Percentiles rank a stretch among this genome's conserved stretches.
Evolutionary conservation across 2,113 vertebrate species (phyloP).

Genomic region (Notarius quadriscutis): DNA sequence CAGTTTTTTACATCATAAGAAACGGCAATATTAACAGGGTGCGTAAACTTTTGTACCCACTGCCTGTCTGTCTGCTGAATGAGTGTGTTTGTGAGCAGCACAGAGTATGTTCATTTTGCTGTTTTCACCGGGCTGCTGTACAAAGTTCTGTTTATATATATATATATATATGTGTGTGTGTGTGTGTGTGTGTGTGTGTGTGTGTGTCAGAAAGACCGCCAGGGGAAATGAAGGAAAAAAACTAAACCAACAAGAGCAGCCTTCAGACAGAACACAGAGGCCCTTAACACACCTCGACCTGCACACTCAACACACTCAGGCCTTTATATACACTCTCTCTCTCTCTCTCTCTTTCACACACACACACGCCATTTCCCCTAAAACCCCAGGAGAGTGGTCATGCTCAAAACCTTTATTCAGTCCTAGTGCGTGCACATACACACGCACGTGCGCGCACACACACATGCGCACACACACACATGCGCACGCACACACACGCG

Average conservation of each 20-base stretch:
- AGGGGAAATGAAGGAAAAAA: constrained; percentile 68
- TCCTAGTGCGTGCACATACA: neutral
- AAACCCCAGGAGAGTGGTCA: constrained; percentile 38
- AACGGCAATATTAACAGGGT: neutral
- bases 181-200: neutral
- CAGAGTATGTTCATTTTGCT: neutral
- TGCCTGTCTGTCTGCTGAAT: neutral
- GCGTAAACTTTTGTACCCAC: neutral
- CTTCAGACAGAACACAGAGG: constrained; percentile 68
- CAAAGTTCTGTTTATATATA: constrained; percentile 46
- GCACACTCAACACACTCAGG: constrained; percentile 55
- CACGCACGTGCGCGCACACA: constrained; percentile 32
- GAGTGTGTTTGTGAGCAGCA: constrained; percentile 10
- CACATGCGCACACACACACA: constrained; percentile 40
- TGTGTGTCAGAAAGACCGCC: constrained; percentile 59
- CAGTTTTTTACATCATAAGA: neutral
- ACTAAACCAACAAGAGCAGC: constrained; percentile 67
- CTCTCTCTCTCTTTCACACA: neutral
- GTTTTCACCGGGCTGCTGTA: constrained; percentile 21
- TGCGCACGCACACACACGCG: neutral
- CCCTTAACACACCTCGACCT: constrained; percentile 48
- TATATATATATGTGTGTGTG: neutral
- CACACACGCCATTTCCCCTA: constrained; percentile 33
- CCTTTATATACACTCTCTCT: constrained; percentile 58
- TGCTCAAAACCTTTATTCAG: constrained; percentile 54